A percentile compares a stretch with the other conserved stretches of the same genome.
phyloP scores from a whole-genome alignment of 1,140 invertebrate species.

The Glomeris maerens region DNA sequence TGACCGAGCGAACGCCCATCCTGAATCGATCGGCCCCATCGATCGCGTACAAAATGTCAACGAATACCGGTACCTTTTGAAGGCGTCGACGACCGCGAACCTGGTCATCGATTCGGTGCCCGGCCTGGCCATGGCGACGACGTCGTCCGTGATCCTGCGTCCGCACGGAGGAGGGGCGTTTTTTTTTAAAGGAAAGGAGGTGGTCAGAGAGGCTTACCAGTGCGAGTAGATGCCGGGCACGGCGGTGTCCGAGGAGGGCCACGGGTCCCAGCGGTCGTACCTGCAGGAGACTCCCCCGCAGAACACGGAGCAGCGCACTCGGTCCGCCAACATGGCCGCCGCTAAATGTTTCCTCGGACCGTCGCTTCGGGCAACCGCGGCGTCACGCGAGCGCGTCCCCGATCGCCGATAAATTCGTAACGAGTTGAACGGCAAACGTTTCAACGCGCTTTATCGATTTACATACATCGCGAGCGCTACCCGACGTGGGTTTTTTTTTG shows the following conservation, averaged over 20 bases:
- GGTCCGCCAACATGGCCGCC: no score
- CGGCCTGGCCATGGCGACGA: constrained; percentile 73
- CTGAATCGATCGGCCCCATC: constrained; percentile 33
- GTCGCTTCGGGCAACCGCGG: no score
- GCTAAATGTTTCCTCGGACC: no score
- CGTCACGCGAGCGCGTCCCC: no score
- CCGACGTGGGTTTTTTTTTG: no score
- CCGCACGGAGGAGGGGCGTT: background rate
- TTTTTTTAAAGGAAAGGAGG: background rate
- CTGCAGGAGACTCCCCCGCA: constrained; percentile 67
- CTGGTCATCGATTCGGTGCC: constrained; percentile 55
- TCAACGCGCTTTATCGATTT: no score
- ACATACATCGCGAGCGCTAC: no score
- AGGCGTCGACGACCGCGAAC: constrained; percentile 60
- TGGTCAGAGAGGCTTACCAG: constrained; percentile 43
- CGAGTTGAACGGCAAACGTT: no score
- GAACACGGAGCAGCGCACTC: constrained; percentile 58
- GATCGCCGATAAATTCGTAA: no score
- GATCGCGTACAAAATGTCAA: background rate
- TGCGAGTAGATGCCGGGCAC: constrained; percentile 66
- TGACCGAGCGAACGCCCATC: constrained; percentile 61
- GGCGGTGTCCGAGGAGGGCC: constrained; percentile 49
- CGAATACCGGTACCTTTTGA: constrained; percentile 42
- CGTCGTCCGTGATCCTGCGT: constrained; percentile 67
- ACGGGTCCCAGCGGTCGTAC: constrained; percentile 54